Conservation (phyloP, 2,797 vertebrate genomes). For the Enteromius unitaeniatus region DNA sequence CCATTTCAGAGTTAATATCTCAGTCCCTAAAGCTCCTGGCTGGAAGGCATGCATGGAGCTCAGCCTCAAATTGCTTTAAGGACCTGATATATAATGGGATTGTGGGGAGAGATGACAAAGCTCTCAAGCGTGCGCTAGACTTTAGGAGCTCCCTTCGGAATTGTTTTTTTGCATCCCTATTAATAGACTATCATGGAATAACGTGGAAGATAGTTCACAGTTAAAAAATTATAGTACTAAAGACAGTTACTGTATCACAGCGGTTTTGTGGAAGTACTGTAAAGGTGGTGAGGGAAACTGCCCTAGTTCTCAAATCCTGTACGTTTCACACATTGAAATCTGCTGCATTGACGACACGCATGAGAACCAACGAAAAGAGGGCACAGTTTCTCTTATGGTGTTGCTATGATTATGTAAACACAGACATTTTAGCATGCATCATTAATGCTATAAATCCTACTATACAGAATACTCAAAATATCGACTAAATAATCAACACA, state of each 20-base stretch:
- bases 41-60: conserved; percentile 74
- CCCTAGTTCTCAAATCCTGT: conserved; percentile 11
- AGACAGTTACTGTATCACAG: conserved; percentile 27
- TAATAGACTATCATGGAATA: conserved; percentile 51
- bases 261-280: conserved; percentile 5
- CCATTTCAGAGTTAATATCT: conserved; percentile 81
- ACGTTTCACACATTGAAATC: neutral
- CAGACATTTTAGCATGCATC: neutral
- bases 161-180: conserved; percentile 59
- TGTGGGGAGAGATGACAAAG: conserved; percentile 75
- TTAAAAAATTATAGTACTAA: conserved; percentile 25
- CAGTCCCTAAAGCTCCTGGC: conserved; percentile 72
- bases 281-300: conserved; percentile 6
- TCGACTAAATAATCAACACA: neutral
- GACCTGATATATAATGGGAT: conserved; percentile 79
- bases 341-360: neutral
- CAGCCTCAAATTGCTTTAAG: conserved; percentile 73
- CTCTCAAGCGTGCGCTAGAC: conserved; percentile 76
- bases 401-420: neutral
- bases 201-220: conserved; percentile 26
- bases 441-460: neutral
- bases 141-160: conserved; percentile 58
- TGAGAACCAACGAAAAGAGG: neutral
- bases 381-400: neutral
- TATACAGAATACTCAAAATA: neutral